Percentiles rank a stretch among this genome's conserved stretches.
phyloP scores from a whole-genome alignment of 2,888 invertebrate genomes.

The Spilarctia lutea region DNA sequence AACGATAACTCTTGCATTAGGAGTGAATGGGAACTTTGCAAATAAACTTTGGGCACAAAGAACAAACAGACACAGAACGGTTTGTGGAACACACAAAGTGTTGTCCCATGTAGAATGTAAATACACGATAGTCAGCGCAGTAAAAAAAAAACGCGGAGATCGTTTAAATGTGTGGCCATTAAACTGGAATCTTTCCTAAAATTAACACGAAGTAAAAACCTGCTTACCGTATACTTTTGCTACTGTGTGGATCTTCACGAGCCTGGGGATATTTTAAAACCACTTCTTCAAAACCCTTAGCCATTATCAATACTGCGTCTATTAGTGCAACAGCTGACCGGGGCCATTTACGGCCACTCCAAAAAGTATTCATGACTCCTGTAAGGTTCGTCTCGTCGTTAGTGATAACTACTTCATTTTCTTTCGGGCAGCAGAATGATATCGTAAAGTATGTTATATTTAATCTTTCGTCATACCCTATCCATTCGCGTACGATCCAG shows the following conservation, averaged over 20 bases:
- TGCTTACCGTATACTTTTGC: slow-evolving; percentile 9
- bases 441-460: slow-evolving; percentile 14
- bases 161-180: not conserved
- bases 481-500: slow-evolving; percentile 24
- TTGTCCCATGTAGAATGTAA: too few relatives aligned
- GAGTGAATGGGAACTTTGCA: too few relatives aligned
- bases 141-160: too few relatives aligned
- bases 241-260: slow-evolving; percentile 15
- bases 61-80: too few relatives aligned
- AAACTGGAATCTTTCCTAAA: not conserved
- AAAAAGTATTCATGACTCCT: not conserved
- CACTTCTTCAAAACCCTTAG: slow-evolving; percentile 4
- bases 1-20: too few relatives aligned
- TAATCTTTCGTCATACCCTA: not conserved
- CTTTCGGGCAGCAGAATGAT: slow-evolving; percentile 15
- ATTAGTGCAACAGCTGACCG: slow-evolving; percentile 7
- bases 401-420: not conserved
- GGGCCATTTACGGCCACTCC: slow-evolving; percentile 8
- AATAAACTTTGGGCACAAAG: too few relatives aligned
- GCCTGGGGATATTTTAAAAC: slow-evolving; percentile 11
- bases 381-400: not conserved
- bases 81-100: too few relatives aligned
- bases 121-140: too few relatives aligned
- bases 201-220: not conserved
- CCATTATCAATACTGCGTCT: slow-evolving; percentile 14